Evolutionary conservation across 2,797 vertebrate species (phyloP).

Genomic region (Urophycis tenuis): DNA sequence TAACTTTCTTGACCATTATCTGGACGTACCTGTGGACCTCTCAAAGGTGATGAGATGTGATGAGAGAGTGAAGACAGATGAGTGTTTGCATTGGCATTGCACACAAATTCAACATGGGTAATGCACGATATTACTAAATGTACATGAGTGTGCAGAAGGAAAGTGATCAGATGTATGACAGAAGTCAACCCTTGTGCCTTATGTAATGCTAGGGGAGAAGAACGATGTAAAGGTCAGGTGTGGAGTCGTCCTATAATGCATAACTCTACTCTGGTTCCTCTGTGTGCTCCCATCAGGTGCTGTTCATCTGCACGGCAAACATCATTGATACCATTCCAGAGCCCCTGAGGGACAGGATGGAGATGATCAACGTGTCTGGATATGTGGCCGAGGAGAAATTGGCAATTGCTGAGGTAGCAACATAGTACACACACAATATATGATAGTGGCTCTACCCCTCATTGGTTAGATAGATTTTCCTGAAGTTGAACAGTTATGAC

Average conservation of each 20-base stretch:
- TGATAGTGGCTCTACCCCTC: no score
- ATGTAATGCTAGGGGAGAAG: neutral
- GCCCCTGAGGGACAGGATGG: constrained; percentile 94
- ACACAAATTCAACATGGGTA: no score
- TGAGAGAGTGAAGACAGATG: no score
- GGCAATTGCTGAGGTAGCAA: constrained; percentile 89
- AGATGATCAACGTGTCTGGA: constrained; percentile 96
- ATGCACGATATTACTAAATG: neutral
- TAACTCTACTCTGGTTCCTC: neutral
- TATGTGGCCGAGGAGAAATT: constrained; percentile 97
- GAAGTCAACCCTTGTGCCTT: neutral
- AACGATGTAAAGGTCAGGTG: neutral
- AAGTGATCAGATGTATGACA: neutral
- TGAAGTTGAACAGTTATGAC: no score
- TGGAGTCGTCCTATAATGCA: neutral
- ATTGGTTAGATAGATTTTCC: no score
- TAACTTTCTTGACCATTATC: constrained; percentile 96
- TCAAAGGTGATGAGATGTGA: constrained; percentile 88
- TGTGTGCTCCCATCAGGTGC: constrained; percentile 66
- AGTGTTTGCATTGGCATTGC: no score
- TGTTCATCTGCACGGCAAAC: constrained; percentile 98
- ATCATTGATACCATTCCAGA: constrained; percentile 93
- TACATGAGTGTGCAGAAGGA: neutral
- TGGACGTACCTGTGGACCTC: constrained; percentile 93
- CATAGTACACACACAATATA: no score